phyloP scores from a whole-genome alignment of 2,113 vertebrate genomes.

The Poeciliopsis retropinna region DNA sequence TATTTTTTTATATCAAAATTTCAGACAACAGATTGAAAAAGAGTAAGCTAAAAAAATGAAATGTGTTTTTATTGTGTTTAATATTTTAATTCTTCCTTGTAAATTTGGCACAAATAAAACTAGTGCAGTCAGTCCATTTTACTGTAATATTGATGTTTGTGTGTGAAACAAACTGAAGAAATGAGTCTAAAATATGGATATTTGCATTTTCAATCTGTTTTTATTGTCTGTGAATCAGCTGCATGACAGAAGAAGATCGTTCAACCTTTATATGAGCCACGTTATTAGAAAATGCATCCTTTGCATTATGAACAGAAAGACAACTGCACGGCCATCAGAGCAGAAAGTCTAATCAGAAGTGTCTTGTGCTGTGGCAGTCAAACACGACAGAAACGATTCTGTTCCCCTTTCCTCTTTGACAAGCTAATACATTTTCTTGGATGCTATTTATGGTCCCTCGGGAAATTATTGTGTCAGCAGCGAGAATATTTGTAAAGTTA shows the following conservation, averaged over 20 bases:
- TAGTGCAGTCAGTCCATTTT: not conserved
- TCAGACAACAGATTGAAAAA: not conserved
- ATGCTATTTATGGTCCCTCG: conserved; percentile 36
- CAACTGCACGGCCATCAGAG: conserved; percentile 37
- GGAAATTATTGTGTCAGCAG: conserved; percentile 22
- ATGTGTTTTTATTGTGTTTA: not conserved
- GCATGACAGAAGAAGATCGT: conserved; percentile 16
- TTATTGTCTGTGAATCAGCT: conserved; percentile 9
- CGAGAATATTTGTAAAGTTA: conserved; percentile 7
- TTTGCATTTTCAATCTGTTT: conserved; percentile 55
- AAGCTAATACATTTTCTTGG: conserved; percentile 51
- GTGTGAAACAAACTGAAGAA: conserved; percentile 43
- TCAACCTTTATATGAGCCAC: conserved; percentile 35
- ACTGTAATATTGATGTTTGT: not conserved
- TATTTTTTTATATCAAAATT: not conserved
- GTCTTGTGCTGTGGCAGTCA: conserved; percentile 34
- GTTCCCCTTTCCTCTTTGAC: conserved; percentile 51
- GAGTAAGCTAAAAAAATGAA: not conserved
- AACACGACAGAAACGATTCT: conserved; percentile 43
- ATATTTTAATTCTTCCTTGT: not conserved
- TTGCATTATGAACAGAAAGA: conserved; percentile 45
- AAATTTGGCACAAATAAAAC: not conserved
- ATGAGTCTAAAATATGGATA: conserved; percentile 37
- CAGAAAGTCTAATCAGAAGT: conserved; percentile 59
- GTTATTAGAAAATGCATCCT: conserved; percentile 39